A percentile compares a stretch with the other conserved stretches of the same genome.
phyloP scores from a whole-genome alignment of 2,113 vertebrate species.

The Sarotherodon lohbergeri region DNA sequence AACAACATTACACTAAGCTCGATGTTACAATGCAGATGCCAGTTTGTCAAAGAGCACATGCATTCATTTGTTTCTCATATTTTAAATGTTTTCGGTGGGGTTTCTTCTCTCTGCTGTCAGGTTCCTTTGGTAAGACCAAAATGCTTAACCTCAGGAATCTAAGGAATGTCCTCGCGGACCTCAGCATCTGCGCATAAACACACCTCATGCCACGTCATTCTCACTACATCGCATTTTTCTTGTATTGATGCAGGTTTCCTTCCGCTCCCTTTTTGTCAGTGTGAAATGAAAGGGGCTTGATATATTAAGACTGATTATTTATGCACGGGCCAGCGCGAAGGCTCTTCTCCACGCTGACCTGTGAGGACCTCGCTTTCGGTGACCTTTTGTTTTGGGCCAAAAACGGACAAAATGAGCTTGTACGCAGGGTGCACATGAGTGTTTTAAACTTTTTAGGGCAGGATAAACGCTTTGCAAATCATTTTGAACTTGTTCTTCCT shows the following conservation, averaged over 20 bases:
- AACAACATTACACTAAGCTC: background rate
- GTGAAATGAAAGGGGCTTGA: conserved; percentile 10
- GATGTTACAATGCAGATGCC: background rate
- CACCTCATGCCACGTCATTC: conserved; percentile 22
- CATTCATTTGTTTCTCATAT: background rate
- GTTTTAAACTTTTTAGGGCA: conserved; percentile 14
- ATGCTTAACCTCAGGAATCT: conserved; percentile 5
- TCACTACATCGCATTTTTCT: background rate
- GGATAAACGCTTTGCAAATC: conserved; percentile 27
- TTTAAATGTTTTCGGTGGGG: background rate
- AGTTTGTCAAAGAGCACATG: background rate
- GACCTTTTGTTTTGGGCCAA: conserved; percentile 27
- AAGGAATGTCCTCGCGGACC: conserved; percentile 16
- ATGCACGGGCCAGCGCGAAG: background rate
- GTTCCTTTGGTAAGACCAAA: conserved; percentile 16
- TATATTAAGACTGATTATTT: conserved; percentile 45
- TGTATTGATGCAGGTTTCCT: conserved; percentile 15
- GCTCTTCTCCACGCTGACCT: background rate
- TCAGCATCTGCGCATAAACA: background rate
- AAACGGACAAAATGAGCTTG: background rate
- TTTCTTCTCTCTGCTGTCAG: background rate
- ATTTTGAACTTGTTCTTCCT: conserved; percentile 30
- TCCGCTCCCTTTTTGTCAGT: background rate
- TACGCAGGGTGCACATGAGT: background rate
- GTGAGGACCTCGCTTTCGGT: conserved; percentile 18